Base-by-base conservation (phyloP, 2,888 invertebrate species). In the Andrena bucephala region DNA sequence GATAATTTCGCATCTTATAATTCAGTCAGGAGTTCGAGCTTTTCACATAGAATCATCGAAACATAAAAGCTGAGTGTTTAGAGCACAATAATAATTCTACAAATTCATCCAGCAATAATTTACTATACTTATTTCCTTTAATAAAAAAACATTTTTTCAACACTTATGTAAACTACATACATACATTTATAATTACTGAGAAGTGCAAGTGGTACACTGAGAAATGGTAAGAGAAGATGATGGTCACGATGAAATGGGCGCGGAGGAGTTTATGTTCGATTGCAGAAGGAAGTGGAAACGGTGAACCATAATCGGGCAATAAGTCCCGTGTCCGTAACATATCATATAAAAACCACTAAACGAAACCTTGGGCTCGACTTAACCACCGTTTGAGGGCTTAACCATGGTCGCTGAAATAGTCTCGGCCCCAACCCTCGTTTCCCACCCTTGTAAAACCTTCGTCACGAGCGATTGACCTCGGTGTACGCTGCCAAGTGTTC, bases 401-500 rank as follows among this genome's bases (percentile, higher is more conserved):
- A 83, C 75, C 72, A 65, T 66, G 68, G 71, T 50, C 60, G 66
- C 50, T 70, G 79, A 57, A 79, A 72, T 66, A 63, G 81, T 70
- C 69, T 72, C 62, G 24, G 69, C 81, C 50, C 74, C 77, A 60
- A 72, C 70, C 81, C 72, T 63, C 78, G 57, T 77, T 83, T 75
- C 77, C 73, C 85, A 75, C 77, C 79, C 85, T 81, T 81, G 77
- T 74, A 77, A 85, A 85, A 81, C 86, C 82, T 86, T 83, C 82
- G 85, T 85, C 84, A 87, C 86, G 80, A 87, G 77, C 86, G 86
- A 87, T 87, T 86, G 86, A 86, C 86, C 86, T 81, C 81, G 54
- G 78, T 77, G 76, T 78, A 77, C 82, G 81, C 62, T 86, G 87
- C 87, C 87, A 87, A 87, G 81, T 81, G 87, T 75, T 86, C 87